phyloP scores from a whole-genome alignment of 64 coral and sea anemone genomes.

The Pocillopora damicornis region DNA sequence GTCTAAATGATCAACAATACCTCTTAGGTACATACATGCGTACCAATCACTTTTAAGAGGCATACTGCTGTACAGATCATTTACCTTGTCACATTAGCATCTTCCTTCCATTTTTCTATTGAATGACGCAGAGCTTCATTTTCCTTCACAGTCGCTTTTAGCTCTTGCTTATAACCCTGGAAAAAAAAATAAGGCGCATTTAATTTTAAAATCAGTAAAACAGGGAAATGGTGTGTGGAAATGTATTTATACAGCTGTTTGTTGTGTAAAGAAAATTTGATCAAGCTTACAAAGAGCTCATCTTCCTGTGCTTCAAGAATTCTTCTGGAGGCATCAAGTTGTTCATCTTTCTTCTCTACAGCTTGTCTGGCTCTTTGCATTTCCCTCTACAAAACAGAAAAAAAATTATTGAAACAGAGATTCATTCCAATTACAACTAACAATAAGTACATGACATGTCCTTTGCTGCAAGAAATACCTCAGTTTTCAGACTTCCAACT shows the following conservation, averaged over 20 bases:
- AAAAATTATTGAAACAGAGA: not conserved
- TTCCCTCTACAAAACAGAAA: slow-evolving; percentile 32
- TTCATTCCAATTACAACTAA: too few species aligned
- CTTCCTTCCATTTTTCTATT: slow-evolving; percentile 79
- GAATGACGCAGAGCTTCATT: slow-evolving; percentile 90
- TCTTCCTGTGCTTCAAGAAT: slow-evolving; percentile 90
- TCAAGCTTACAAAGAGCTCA: slow-evolving; percentile 66
- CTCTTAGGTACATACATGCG: not conserved
- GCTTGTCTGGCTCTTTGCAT: slow-evolving; percentile 48
- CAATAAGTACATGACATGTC: not conserved
- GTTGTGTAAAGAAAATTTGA: too few species aligned
- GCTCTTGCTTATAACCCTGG: slow-evolving; percentile 84
- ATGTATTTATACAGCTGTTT: not conserved
- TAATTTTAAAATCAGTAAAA: not conserved
- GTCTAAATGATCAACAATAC: too few species aligned
- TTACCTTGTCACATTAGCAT: slow-evolving; percentile 89
- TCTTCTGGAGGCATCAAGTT: slow-evolving; percentile 81
- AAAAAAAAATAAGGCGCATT: not conserved
- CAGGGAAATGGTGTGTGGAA: not conserved
- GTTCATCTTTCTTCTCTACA: slow-evolving; percentile 88
- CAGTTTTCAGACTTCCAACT: slow-evolving; percentile 89
- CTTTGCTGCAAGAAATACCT: slow-evolving; percentile 27
- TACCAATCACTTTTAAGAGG: not conserved
- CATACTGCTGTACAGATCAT: not conserved
- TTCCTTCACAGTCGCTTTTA: slow-evolving; percentile 88